Evolutionary conservation across 2,888 invertebrate species (phyloP), one percentile per base, ranked within the genome.

Genomic region (Melanostoma mellinum): DNA sequence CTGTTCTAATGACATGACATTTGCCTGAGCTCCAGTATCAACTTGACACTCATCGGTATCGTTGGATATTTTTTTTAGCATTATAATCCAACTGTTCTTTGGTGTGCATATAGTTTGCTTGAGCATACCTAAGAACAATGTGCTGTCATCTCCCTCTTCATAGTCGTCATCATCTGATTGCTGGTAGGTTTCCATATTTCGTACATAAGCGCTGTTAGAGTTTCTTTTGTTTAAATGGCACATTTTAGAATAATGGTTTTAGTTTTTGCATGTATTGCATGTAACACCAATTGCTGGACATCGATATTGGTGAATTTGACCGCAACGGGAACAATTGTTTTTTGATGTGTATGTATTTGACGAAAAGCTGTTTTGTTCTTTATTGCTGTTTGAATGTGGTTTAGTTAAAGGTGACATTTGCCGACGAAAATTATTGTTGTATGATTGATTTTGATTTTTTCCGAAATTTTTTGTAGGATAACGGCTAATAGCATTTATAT

Each of bases 391-490:
- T 20, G 20, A 20, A 20, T 20, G 20, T 20, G 20, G 20, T 20
- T 20, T 20, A 20, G 20, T 20, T 20, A 20, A 20, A 20, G 20
- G 20, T 20, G 20, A 20, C 20, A 20, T 20, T 20, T 20, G 20
- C 20, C 20, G 20, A 20, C 20, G 20, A 1, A 20, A 20, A 20
- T 20, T 20, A 50, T n/a, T 50, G 3, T 50, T 50, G 32, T 2
- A 50, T 6, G 32, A 32, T 30, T 50, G 50, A 46, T 20, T 20
- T 20, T 20, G 2, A 46, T 46, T 46, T 46, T 10, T 46, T 46
- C 10, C 20, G 46, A 46, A 8, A 50, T 50, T 50, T 32, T 50
- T 50, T 30, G 50, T 33, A 33, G 50, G 30, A 50, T 48, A 48
- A 30, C 48, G 48, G 6, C 33, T 50, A 30, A 50, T 32, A 6